Evolutionary conservation across 2,113 vertebrate species (phyloP).

Genomic region (Alosa alosa): DNA sequence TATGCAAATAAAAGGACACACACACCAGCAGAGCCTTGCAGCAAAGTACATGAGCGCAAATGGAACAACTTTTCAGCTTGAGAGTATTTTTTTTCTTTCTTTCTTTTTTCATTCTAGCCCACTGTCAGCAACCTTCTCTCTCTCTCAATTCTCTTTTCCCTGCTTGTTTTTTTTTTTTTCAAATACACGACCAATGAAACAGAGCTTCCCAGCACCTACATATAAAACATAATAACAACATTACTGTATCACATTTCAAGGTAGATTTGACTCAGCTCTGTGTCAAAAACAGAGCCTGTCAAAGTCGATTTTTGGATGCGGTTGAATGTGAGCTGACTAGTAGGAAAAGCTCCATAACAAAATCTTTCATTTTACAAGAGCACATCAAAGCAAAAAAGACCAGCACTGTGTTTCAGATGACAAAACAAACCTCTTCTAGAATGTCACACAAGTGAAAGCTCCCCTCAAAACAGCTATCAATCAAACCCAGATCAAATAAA

Average conservation of each 20-base stretch:
- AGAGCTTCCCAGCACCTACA: not conserved
- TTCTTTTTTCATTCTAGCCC: not conserved
- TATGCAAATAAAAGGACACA: not conserved
- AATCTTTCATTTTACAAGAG: conserved; percentile 44
- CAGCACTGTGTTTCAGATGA: conserved; percentile 48
- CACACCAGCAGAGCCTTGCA: conserved; percentile 4
- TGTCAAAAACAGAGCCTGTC: conserved; percentile 66
- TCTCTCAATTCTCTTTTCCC: not conserved
- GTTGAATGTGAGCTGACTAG: conserved; percentile 43
- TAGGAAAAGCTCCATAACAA: conserved; percentile 48
- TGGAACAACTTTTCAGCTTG: conserved; percentile 36
- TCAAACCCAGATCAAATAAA: conserved; percentile 38
- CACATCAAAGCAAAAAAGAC: conserved; percentile 42
- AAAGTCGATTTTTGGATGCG: conserved; percentile 58
- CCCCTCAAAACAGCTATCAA: conserved; percentile 45
- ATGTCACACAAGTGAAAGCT: conserved; percentile 56
- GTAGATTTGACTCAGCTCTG: conserved; percentile 65
- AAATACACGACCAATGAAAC: not conserved
- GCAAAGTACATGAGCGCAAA: conserved; percentile 6
- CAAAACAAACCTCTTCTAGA: conserved; percentile 46
- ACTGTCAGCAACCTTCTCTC: not conserved
- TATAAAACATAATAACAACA: conserved; percentile 51
- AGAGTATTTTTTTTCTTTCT: not conserved
- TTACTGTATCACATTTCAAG: conserved; percentile 62
- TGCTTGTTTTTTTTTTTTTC: not conserved